These are phyloP conservation scores for Notarius lentiginosus DNA, from an alignment of 2,113 vertebrate species.

Conservation along the genomic window DNA sequence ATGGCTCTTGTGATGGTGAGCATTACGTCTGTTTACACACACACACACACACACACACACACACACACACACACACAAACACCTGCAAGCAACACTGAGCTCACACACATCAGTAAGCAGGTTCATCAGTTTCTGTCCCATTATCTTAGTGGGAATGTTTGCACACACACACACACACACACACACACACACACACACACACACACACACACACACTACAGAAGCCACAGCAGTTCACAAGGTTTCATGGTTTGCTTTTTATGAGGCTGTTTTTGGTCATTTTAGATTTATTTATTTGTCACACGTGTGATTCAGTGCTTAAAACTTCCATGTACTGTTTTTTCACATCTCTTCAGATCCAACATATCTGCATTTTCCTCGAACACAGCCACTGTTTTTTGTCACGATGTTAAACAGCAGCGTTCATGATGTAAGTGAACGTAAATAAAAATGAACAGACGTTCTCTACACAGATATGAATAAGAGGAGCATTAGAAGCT, in stretches of 20 bases:
- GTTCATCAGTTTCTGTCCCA: constrained; percentile 51
- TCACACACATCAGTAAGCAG: constrained; percentile 38
- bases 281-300: background rate
- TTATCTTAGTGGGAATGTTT: constrained; percentile 50
- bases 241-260: background rate
- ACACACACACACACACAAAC: constrained; percentile 43
- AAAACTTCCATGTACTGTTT: background rate
- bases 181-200: constrained; percentile 14
- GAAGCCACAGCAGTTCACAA: background rate
- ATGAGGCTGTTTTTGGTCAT: background rate
- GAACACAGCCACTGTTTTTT: background rate
- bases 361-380: background rate
- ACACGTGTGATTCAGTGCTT: background rate
- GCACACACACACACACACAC: constrained; percentile 38
- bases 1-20: constrained; percentile 45
- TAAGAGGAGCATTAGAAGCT: background rate
- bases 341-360: background rate
- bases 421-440: too few relatives aligned
- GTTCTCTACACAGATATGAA: too few relatives aligned
- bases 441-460: too few relatives aligned
- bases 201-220: constrained; percentile 5
- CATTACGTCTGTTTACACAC: constrained; percentile 46
- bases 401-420: background rate
- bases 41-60: constrained; percentile 44
- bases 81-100: constrained; percentile 5